These are phyloP conservation scores for Chloropsis hardwickii DNA, from an alignment of 2,113 vertebrate genomes.

Conservation along the genomic window DNA sequence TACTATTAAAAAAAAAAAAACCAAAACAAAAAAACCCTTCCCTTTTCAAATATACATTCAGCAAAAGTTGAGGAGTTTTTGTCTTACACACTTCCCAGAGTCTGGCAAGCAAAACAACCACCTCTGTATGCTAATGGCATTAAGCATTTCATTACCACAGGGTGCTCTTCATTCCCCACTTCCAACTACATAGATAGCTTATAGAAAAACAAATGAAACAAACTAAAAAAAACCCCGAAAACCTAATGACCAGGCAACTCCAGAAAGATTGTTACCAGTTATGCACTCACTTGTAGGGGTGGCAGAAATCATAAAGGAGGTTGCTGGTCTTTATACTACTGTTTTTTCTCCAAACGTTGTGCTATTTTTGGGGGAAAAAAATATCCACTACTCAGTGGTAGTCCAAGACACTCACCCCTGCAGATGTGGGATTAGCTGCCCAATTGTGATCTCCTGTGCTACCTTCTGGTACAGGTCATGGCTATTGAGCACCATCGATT, in stretches of 20 bases:
- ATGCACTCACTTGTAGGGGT: background rate
- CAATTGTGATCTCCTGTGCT: slow-evolving; percentile 99
- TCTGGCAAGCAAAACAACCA: background rate
- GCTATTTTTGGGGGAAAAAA: accelerated
- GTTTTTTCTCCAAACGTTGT: background rate
- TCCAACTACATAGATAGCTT: background rate
- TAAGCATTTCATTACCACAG: background rate
- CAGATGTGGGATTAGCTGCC: slow-evolving; percentile 94
- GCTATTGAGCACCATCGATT: slow-evolving; percentile 98
- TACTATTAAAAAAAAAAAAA: background rate
- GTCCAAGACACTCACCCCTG: slow-evolving; percentile 82
- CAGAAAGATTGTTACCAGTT: background rate
- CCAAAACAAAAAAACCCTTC: background rate
- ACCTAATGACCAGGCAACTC: background rate
- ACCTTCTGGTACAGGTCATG: slow-evolving; percentile 98
- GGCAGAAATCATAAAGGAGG: background rate
- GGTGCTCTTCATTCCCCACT: background rate
- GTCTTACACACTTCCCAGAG: background rate
- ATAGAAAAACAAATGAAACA: background rate
- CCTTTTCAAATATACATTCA: background rate
- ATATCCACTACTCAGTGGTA: background rate
- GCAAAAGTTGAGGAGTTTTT: background rate
- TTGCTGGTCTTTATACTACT: background rate
- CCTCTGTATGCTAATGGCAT: background rate
- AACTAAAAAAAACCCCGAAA: background rate